A percentile compares a stretch with the other conserved stretches of the same genome.
phyloP scores from a whole-genome alignment of 2,113 vertebrate species.

The Ariopsis seemanni region DNA sequence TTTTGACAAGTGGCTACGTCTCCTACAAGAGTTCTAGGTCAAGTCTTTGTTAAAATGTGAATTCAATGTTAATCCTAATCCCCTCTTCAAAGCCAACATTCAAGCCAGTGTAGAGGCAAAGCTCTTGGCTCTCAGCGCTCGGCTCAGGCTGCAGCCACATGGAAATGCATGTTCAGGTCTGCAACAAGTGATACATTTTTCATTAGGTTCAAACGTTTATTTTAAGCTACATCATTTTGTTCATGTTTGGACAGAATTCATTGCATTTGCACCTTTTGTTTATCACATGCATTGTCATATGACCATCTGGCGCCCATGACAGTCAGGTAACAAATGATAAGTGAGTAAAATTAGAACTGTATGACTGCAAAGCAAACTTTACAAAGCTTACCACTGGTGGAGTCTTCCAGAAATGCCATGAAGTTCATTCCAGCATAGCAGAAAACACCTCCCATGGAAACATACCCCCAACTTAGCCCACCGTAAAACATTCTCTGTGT shows the following conservation, averaged over 20 bases:
- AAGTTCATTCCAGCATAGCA: neutral
- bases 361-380: neutral
- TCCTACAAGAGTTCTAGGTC: constrained; percentile 58
- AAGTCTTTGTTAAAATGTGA: constrained; percentile 56
- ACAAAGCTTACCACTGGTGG: neutral
- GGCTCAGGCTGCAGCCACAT: constrained; percentile 31
- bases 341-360: neutral
- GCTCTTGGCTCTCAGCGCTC: constrained; percentile 19
- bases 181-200: constrained; percentile 23
- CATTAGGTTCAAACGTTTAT: neutral
- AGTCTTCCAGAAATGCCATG: constrained; percentile 1
- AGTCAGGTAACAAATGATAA: neutral
- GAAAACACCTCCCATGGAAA: constrained; percentile 24
- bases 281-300: neutral
- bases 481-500: neutral
- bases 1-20: constrained; percentile 56
- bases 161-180: constrained; percentile 24
- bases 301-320: neutral
- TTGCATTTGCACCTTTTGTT: neutral
- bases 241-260: too few relatives aligned
- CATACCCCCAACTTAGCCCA: constrained; percentile 2
- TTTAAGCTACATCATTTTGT: neutral
- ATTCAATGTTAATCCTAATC: constrained; percentile 62
- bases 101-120: constrained; percentile 40
- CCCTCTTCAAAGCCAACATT: constrained; percentile 57